phyloP scores from a whole-genome alignment of 2,888 invertebrate genomes.

The Lapara coniferarum region DNA sequence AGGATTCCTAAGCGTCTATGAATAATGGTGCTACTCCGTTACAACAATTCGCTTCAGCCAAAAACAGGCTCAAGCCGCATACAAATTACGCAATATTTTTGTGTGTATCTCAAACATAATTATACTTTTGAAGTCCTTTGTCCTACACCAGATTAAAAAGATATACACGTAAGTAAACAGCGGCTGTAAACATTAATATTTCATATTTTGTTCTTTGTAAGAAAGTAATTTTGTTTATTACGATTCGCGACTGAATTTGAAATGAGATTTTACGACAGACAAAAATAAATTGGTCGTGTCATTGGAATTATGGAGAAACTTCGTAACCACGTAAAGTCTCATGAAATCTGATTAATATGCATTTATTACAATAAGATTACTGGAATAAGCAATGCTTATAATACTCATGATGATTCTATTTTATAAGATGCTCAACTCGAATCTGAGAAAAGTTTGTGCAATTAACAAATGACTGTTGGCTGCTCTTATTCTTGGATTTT shows the following conservation, averaged over 20 bases:
- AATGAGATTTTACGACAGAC: not conserved
- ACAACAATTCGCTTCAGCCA: not conserved
- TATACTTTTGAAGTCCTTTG: slow-evolving; percentile 17
- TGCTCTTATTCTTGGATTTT: no score
- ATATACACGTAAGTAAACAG: slow-evolving; percentile 24
- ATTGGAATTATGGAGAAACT: not conserved
- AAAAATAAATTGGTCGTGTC: not conserved
- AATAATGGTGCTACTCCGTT: not conserved
- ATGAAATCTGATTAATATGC: no score
- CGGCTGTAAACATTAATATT: slow-evolving; percentile 10
- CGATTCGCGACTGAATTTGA: not conserved
- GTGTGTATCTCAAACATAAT: not conserved
- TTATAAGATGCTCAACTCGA: no score
- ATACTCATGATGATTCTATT: no score
- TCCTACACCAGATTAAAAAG: slow-evolving; percentile 21
- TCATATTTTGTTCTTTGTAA: slow-evolving; percentile 18
- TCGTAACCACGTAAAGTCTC: not conserved
- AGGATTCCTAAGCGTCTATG: not conserved
- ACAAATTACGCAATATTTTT: not conserved
- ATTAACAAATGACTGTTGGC: no score
- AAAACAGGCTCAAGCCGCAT: not conserved
- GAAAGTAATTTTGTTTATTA: slow-evolving; percentile 16
- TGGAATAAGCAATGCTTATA: no score
- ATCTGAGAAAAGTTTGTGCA: no score
- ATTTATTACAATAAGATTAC: no score